These are phyloP conservation scores for Melipona bicolor DNA, from an alignment of 2,888 invertebrate genomes.

Conservation along the genomic window DNA sequence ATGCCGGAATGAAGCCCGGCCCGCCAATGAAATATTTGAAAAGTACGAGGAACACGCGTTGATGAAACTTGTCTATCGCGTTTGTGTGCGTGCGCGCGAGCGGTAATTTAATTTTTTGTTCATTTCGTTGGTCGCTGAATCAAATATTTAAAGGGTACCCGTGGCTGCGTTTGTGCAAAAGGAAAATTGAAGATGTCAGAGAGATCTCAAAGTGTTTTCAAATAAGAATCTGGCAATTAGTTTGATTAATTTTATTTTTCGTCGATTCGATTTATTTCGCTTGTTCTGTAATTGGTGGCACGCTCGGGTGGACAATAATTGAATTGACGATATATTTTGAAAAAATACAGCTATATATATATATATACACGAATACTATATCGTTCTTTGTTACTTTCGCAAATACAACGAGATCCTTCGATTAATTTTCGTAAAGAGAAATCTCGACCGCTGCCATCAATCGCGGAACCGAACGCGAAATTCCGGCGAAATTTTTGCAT, in stretches of 20 bases:
- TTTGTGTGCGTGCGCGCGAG: no score
- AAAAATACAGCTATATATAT: not conserved
- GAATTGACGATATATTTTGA: not conserved
- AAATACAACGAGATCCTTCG: no score
- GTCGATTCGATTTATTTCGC: not conserved
- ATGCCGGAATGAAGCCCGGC: not conserved
- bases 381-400: no score
- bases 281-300: not conserved
- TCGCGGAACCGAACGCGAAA: not conserved
- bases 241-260: not conserved
- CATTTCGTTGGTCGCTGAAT: no score
- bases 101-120: conserved; percentile 5
- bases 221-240: not conserved
- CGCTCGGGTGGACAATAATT: no score
- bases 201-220: not conserved
- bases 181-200: not conserved
- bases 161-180: not conserved
- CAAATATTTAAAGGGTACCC: not conserved
- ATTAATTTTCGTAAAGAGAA: no score
- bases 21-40: not conserved
- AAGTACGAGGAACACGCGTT: not conserved
- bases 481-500: not conserved
- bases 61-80: not conserved
- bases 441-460: not conserved
- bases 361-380: no score